Percentiles rank a stretch among this genome's conserved stretches.
Conservation (phyloP, 2,113 vertebrate genomes). For the Plestiodon gilberti region DNA sequence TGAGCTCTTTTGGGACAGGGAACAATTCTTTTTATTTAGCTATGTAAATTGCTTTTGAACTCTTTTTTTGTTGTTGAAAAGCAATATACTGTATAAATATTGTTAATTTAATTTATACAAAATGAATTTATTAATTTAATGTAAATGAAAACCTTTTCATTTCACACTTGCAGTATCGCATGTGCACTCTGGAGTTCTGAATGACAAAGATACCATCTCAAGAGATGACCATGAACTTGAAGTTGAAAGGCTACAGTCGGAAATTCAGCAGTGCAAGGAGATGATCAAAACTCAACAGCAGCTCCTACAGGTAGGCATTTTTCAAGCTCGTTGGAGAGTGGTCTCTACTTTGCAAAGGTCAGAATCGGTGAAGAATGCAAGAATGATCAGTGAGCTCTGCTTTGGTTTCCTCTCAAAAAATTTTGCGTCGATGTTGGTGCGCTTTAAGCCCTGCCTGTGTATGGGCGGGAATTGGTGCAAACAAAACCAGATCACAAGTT, state of each 20-base stretch:
- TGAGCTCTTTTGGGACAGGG: no score
- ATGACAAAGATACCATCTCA: constrained; percentile 82
- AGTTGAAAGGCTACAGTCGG: constrained; percentile 86
- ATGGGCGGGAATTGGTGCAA: neutral
- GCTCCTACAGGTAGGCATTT: constrained; percentile 86
- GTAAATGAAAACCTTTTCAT: neutral
- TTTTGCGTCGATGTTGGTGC: neutral
- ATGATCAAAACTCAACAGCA: constrained; percentile 95
- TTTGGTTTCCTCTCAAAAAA: neutral
- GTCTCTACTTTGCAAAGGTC: neutral
- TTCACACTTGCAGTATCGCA: constrained; percentile 78
- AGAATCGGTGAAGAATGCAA: neutral
- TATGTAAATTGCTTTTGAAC: no score
- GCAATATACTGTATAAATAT: neutral
- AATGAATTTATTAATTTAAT: neutral
- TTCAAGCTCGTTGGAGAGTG: neutral
- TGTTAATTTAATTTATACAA: neutral
- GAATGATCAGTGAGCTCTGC: neutral
- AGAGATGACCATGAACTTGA: constrained; percentile 89
- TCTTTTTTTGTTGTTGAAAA: no score
- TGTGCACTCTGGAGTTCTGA: constrained; percentile 77
- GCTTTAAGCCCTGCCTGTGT: neutral
- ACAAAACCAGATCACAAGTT: neutral
- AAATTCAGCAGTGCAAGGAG: constrained; percentile 95
- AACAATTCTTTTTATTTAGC: no score